phyloP scores from a whole-genome alignment of 2,113 vertebrate species.

The Sisor rabdophorus region DNA sequence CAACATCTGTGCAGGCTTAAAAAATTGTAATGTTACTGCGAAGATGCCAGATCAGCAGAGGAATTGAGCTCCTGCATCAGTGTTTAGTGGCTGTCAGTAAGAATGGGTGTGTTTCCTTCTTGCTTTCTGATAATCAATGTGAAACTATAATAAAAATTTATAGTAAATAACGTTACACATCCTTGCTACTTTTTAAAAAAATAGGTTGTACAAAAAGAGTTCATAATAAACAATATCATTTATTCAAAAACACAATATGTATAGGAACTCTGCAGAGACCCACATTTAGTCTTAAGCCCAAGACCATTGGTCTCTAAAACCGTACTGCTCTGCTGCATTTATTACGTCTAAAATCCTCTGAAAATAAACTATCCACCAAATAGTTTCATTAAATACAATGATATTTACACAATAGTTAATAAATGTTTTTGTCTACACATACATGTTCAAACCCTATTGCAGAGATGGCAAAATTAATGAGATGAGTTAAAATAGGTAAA shows the following conservation, averaged over 20 bases:
- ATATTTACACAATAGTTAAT: background rate
- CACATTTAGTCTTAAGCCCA: background rate
- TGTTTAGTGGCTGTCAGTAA: background rate
- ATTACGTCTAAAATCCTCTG: background rate
- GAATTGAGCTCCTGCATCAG: background rate
- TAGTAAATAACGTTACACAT: no score
- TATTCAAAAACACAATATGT: background rate
- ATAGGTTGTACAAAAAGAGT: no score
- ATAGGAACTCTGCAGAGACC: background rate
- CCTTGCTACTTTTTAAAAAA: no score
- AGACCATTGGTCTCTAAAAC: no score
- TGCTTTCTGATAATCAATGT: conserved; percentile 10
- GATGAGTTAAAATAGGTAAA: background rate
- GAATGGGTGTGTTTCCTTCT: conserved; percentile 38
- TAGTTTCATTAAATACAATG: background rate
- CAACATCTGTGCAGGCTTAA: background rate
- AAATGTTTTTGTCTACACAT: background rate
- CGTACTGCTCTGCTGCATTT: background rate
- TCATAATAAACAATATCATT: background rate
- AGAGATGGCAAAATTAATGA: background rate
- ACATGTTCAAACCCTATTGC: background rate
- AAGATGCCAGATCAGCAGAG: background rate
- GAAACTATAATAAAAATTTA: no score
- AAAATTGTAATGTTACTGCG: background rate
- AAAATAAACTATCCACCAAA: background rate